Evolutionary conservation across 2,888 invertebrate genomes (phyloP).

Genomic region (Melinopterus prodromus): DNA sequence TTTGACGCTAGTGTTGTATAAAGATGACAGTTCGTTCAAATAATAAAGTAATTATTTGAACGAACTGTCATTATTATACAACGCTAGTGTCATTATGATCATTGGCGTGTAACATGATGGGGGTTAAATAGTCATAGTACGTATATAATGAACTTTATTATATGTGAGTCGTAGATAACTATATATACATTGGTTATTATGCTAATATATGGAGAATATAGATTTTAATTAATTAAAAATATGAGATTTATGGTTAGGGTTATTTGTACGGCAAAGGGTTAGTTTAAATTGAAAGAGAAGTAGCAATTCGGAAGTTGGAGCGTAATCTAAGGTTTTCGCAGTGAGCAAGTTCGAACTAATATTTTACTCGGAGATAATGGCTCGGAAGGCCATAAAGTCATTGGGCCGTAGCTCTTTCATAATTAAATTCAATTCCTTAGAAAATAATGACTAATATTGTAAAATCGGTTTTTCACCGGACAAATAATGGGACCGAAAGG

Average conservation of each 20-base stretch:
- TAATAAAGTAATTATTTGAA: too few species aligned
- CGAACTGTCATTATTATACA: too few species aligned
- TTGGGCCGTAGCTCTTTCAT: constrained; percentile 4
- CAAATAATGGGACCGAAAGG: neutral
- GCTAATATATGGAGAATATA: too few species aligned
- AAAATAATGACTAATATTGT: neutral
- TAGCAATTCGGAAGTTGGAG: neutral
- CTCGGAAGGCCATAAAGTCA: neutral
- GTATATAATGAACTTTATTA: too few species aligned
- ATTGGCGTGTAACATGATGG: too few species aligned
- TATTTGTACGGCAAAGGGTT: neutral
- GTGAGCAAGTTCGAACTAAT: neutral
- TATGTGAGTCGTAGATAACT: too few species aligned
- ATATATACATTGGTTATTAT: too few species aligned
- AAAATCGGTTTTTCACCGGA: neutral
- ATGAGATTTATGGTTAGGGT: neutral
- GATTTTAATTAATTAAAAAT: neutral
- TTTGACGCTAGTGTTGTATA: too few species aligned
- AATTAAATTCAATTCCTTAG: constrained; percentile 4
- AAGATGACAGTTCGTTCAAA: too few species aligned
- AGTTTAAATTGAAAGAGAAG: neutral
- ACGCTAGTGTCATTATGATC: too few species aligned
- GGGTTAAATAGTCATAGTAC: too few species aligned
- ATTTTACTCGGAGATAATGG: neutral
- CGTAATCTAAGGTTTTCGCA: neutral